phyloP scores from a whole-genome alignment of 2,888 invertebrate genomes.

The Idaea aversata region DNA sequence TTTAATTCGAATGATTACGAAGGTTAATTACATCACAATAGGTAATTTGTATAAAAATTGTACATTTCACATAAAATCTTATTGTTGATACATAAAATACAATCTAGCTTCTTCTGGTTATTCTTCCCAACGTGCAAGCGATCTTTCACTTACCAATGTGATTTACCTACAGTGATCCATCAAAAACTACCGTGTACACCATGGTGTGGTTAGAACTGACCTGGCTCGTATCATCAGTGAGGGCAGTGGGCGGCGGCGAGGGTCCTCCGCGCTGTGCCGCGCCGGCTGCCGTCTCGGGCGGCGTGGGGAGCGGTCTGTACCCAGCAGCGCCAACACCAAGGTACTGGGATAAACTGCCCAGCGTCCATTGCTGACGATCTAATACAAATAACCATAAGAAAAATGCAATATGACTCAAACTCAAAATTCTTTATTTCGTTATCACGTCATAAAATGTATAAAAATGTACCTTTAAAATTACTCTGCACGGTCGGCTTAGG shows the following conservation, averaged over 20 bases:
- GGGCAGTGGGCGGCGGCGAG: constrained; percentile 18
- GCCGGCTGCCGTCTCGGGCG: constrained; percentile 89
- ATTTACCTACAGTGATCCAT: too few relatives aligned
- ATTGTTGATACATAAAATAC: too few relatives aligned
- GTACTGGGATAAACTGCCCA: constrained; percentile 97
- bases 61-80: too few relatives aligned
- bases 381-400: constrained; percentile 12
- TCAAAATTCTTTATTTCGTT: not conserved
- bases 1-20: too few relatives aligned
- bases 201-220: constrained; percentile 16
- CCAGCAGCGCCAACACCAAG: constrained; percentile 92
- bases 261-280: constrained; percentile 85
- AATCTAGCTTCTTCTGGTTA: too few relatives aligned
- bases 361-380: constrained; percentile 93
- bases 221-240: constrained; percentile 27
- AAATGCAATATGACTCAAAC: not conserved
- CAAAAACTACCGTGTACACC: too few relatives aligned
- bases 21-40: too few relatives aligned
- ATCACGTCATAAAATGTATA: too few relatives aligned
- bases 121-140: too few relatives aligned
- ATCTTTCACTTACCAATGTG: too few relatives aligned
- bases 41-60: too few relatives aligned
- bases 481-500: constrained; percentile 96
- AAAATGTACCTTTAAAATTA: constrained; percentile 84
- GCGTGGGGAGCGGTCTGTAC: constrained; percentile 92